These are phyloP conservation scores for Allygus modestus DNA, from an alignment of 2,888 invertebrate species.

Conservation along the genomic window DNA sequence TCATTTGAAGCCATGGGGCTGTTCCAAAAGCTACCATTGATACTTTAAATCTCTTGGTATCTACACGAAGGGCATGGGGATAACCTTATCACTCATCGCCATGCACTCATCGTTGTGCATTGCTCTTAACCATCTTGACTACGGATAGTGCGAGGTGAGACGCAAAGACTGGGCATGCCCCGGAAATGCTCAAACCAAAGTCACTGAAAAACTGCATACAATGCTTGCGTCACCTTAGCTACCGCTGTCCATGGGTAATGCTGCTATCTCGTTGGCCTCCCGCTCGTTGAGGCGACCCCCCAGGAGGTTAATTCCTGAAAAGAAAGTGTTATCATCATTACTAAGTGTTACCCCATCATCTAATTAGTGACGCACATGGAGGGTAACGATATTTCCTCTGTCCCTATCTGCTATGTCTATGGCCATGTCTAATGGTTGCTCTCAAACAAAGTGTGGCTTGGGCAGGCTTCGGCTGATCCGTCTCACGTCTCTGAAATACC, in stretches of 20 bases:
- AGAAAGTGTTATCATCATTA: slow-evolving; percentile 1
- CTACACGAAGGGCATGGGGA: background rate
- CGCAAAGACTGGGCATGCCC: background rate
- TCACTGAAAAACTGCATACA: background rate
- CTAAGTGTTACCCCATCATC: slow-evolving; percentile 63
- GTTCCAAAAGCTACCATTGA: slow-evolving; percentile 17
- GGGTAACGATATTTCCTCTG: slow-evolving; percentile 58
- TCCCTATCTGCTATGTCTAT: slow-evolving; percentile 61
- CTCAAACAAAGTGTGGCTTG: too few relatives aligned
- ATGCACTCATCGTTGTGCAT: background rate
- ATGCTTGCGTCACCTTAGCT: background rate
- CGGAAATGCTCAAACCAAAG: background rate
- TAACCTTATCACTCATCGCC: background rate
- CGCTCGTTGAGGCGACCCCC: slow-evolving; percentile 5
- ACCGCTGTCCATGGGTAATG: background rate
- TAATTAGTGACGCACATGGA: slow-evolving; percentile 54
- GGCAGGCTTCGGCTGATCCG: too few relatives aligned
- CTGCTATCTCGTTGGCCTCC: background rate
- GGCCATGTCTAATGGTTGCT: too few relatives aligned
- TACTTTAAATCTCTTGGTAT: background rate
- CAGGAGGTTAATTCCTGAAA: slow-evolving; percentile 1
- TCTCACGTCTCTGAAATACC: too few relatives aligned
- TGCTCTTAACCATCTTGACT: slow-evolving; percentile 13
- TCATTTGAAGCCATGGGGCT: slow-evolving; percentile 52
- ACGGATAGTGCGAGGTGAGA: background rate